These are phyloP conservation scores for Philonicus albiceps DNA, from an alignment of 2,888 invertebrate species.

Conservation along the genomic window DNA sequence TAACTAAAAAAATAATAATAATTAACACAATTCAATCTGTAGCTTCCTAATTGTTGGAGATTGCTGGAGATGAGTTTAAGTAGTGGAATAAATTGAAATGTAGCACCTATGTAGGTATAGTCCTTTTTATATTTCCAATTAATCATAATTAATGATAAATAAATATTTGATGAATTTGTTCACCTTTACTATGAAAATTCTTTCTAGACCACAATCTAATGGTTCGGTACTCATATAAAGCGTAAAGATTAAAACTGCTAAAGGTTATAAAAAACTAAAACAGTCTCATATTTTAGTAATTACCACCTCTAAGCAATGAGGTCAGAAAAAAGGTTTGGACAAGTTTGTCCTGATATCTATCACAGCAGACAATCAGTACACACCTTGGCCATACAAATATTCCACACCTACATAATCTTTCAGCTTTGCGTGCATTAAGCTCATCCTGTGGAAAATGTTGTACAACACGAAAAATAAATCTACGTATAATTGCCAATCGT, in stretches of 20 bases:
- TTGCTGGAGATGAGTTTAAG: no score
- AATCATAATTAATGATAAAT: no score
- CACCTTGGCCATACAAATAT: not conserved
- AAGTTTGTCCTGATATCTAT: not conserved
- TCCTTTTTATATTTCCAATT: not conserved
- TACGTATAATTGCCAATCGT: not conserved
- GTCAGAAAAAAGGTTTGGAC: not conserved
- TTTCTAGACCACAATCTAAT: not conserved
- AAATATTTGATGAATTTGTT: no score
- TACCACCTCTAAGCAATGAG: not conserved
- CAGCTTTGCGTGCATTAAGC: not conserved
- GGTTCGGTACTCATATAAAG: not conserved
- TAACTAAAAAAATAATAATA: no score
- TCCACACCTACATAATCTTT: not conserved
- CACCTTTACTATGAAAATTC: not conserved
- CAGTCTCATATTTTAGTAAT: not conserved
- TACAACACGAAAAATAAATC: not conserved
- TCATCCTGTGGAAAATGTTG: not conserved
- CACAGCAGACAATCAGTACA: not conserved
- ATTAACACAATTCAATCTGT: no score
- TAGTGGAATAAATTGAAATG: no score
- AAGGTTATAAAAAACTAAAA: not conserved
- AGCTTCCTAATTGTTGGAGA: no score
- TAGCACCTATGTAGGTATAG: no score
- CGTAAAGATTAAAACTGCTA: not conserved